phyloP scores from a whole-genome alignment of 92 coral and sea anemone species.

The Epizoanthus ramosus region DNA sequence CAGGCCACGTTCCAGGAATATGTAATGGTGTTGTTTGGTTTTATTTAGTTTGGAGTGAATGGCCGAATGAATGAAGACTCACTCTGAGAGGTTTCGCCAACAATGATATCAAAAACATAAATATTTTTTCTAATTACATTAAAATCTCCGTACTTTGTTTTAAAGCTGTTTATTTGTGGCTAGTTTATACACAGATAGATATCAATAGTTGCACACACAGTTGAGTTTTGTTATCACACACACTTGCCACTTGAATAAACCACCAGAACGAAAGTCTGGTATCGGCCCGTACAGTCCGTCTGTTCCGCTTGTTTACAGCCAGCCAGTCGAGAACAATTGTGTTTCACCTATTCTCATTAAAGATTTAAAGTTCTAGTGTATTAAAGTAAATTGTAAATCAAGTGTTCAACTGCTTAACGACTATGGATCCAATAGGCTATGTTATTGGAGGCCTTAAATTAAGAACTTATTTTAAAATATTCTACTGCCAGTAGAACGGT shows the following conservation, averaged over 20 bases:
- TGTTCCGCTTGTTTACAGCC: constrained; percentile 31
- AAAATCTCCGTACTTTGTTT: too few relatives aligned
- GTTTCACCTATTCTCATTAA: constrained; percentile 33
- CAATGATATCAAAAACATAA: too few relatives aligned
- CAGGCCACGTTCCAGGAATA: too few relatives aligned
- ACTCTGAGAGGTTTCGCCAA: too few relatives aligned
- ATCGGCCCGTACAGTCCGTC: background rate
- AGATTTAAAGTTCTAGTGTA: constrained; percentile 42
- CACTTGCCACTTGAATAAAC: background rate
- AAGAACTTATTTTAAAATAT: constrained; percentile 15
- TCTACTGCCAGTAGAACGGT: background rate
- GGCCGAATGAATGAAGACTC: too few relatives aligned
- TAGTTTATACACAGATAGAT: too few relatives aligned
- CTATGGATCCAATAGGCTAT: background rate
- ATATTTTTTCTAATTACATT: too few relatives aligned
- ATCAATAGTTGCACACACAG: too few relatives aligned
- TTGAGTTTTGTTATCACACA: too few relatives aligned
- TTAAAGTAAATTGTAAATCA: constrained; percentile 4
- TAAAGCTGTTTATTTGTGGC: too few relatives aligned
- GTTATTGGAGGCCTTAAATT: constrained; percentile 4
- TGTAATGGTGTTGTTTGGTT: too few relatives aligned
- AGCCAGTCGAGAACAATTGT: constrained; percentile 27
- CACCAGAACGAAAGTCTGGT: constrained; percentile 19
- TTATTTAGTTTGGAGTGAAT: too few relatives aligned
- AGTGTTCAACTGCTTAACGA: constrained; percentile 32